Evolutionary conservation across 92 coral and sea anemone genomes (phyloP), one percentile per base, ranked within the genome.

Genomic region (Umimayanthus kanabou): DNA sequence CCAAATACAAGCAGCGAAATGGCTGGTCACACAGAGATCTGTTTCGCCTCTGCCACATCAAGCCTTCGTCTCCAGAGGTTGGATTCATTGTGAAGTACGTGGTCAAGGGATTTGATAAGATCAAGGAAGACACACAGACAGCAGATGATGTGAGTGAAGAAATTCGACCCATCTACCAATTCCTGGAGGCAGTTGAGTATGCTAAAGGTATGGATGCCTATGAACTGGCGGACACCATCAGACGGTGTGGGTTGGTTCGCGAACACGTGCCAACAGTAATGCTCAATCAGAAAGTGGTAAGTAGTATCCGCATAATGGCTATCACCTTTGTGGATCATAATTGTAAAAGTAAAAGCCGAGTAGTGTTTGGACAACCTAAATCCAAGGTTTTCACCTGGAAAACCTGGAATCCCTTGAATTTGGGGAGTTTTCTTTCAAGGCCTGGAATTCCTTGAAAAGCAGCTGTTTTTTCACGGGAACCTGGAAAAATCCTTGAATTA

Each of bases 21-120:
- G 96, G 96, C 39, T 96, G 99, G 99, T 92, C 98, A 0, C 99
- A 96, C 71, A 91, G 88, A 49, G 99, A 96, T 85, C 70, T 96
- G 47, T 92, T 94, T 83, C 92, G 97, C 15, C 91, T 96, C n/a
- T 93, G 95, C 78, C 99, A 96, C 93, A 90, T 96, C 30, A 95
- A 95, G 78, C 95, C 99, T 4, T 66, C 57, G 0, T 66, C 84
- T 10, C 22, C 90, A 8, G 77, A 88, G 37, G 33, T 87, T 18
- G 86, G 81, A 4, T 95, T 93, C 71, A 88, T 93, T 11, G 93
- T 95, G 47, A 94, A 90, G 88, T 91, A 91, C 37, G 91, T 89
- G 39, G 80, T 91, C 76, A 74, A 64, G 43, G 92, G 92, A 43
- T 90, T 84, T 84, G 81, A 80, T 4, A 73, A 85, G 42, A 79